Evolutionary conservation across 2,797 vertebrate genomes (phyloP), one percentile per base, ranked within the genome.

Genomic region (Chaenodraco wilsoni): DNA sequence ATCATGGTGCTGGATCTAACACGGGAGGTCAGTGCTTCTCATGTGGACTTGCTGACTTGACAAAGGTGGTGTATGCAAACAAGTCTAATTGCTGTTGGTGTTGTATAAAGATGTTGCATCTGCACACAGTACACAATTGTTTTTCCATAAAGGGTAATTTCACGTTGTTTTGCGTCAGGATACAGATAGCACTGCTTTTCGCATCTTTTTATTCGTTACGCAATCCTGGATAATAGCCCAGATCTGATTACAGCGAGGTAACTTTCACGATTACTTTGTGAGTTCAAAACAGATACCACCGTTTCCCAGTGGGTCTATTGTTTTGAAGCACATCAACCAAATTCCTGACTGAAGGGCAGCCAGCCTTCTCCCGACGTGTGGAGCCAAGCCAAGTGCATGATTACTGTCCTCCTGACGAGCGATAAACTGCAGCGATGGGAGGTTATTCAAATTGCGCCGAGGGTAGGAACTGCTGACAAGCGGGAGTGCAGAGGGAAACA

Each of bases 391-490:
- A 74, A 83, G 81, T 65, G 74, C 68, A 15, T 69, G 74, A 88
- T 88, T 80, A 72, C 78, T 69, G 75, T 83, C 79, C 65, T 79
- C 68, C 57, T 54, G 82, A 84, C 23, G 57, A 83, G 72, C 37
- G 41, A 45, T 82, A 87, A 91, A 85, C 78, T 73, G 78, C 79
- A 83, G 81, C 51, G 75, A 87, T 71, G 80, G 81, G 87, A 73
- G 74, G 83, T 79, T 84, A 69, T 83, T 88, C 65, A 74, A 62
- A 82, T 80, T 57, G 60, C 50, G 79, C 56, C 8, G 8, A 23
- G 71, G 78, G 60, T 60, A 55, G 65, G 80, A 87, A 83, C 1
- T 76, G 85, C 87, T 89, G 87, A 91, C 87, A 75, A 40, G 80
- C 19, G 27, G 37, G 69, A 69, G 70, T 3, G 50, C 58, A 13